These are phyloP conservation scores for Xerus inauris DNA, from an alignment of 2,113 vertebrate species.

Conservation along the genomic window DNA sequence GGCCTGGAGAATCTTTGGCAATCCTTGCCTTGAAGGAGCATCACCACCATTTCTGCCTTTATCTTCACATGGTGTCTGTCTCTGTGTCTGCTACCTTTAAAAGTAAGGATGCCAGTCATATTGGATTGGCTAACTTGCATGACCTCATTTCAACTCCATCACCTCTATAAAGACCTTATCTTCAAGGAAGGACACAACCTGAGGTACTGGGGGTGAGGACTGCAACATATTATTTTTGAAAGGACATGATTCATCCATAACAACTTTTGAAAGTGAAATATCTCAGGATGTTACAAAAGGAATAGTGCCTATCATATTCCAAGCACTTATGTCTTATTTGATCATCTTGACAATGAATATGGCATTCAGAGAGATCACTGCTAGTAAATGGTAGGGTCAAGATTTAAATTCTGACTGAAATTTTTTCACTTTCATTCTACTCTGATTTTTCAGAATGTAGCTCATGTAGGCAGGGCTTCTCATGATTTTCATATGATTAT, in stretches of 20 bases:
- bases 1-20: neutral
- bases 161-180: neutral
- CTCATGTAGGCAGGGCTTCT: neutral
- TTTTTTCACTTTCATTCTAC: neutral
- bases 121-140: neutral
- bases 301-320: neutral
- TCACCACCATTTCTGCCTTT: neutral
- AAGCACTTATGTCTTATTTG: neutral
- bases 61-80: neutral
- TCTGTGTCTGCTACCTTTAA: neutral
- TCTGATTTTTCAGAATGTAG: neutral
- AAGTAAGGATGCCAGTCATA: neutral
- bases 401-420: neutral
- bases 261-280: neutral
- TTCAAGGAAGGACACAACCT: neutral
- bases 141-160: neutral
- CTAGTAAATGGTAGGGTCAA: neutral
- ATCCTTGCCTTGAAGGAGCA: neutral
- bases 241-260: neutral
- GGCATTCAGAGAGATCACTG: neutral
- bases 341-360: neutral
- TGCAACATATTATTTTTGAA: neutral
- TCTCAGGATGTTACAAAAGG: neutral
- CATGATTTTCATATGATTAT: neutral
- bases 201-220: neutral